phyloP scores from a whole-genome alignment of 1,140 invertebrate genomes.

The Papilio polyxenes region DNA sequence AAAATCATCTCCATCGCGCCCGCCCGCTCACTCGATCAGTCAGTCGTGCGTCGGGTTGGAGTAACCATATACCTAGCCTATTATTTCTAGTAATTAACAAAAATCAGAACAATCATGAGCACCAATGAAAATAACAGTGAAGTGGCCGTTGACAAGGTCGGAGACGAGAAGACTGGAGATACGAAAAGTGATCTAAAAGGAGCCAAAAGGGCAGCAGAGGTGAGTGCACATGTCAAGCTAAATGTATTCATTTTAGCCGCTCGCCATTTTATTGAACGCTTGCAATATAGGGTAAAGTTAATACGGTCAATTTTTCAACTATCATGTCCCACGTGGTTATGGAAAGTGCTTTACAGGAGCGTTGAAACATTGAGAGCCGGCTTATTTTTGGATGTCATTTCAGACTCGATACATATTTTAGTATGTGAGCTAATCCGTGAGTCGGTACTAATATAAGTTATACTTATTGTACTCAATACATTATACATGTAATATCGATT shows the following conservation, averaged over 20 bases:
- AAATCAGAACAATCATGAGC: conserved; percentile 87
- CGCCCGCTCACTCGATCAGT: conserved; percentile 79
- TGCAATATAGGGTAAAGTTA: conserved; percentile 51
- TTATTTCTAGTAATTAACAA: conserved; percentile 76
- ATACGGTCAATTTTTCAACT: neutral
- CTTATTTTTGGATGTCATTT: conserved; percentile 73
- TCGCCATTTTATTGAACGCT: conserved; percentile 80
- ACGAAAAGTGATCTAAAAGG: conserved; percentile 91
- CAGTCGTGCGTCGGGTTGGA: conserved; percentile 83
- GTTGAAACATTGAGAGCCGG: conserved; percentile 56
- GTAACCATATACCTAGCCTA: conserved; percentile 78
- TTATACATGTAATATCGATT: conserved; percentile 36
- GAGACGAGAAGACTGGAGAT: conserved; percentile 87
- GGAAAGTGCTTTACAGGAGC: conserved; percentile 27
- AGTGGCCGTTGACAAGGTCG: conserved; percentile 90
- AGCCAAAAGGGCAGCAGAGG: conserved; percentile 92
- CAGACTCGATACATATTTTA: conserved; percentile 56
- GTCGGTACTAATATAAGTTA: conserved; percentile 51
- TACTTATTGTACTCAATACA: conserved; percentile 39
- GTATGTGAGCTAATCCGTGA: conserved; percentile 73
- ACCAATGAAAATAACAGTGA: conserved; percentile 91
- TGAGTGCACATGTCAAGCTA: conserved; percentile 83
- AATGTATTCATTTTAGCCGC: conserved; percentile 76
- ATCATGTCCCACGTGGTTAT: conserved; percentile 48
- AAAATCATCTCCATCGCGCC: conserved; percentile 83